phyloP scores from a whole-genome alignment of 2,888 invertebrate genomes.

The Nomada fucata region DNA sequence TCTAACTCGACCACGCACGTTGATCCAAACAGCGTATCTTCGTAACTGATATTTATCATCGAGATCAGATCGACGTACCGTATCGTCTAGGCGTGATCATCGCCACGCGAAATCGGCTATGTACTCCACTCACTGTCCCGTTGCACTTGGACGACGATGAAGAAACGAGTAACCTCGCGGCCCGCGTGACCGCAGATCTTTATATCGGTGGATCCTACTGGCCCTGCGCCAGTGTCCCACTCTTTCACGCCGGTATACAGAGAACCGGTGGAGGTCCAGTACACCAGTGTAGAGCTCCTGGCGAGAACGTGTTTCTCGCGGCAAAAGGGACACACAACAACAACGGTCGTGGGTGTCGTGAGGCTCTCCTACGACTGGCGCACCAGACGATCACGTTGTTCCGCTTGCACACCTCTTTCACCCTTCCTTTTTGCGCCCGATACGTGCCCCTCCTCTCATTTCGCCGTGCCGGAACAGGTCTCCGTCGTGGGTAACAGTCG shows the following conservation, averaged over 20 bases:
- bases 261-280: conserved; percentile 30
- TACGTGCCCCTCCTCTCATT: conserved; percentile 26
- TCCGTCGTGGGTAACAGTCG: background rate
- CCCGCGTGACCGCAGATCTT: conserved; percentile 66
- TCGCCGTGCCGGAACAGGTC: conserved; percentile 8
- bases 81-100: conserved; percentile 9
- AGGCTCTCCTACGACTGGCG: conserved; percentile 64
- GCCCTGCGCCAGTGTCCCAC: conserved; percentile 72
- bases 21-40: background rate
- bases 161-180: conserved; percentile 66
- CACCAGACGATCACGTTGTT: conserved; percentile 56
- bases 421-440: conserved; percentile 60
- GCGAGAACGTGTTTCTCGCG: conserved; percentile 21
- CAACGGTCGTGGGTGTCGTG: conserved; percentile 63
- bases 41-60: conserved; percentile 13
- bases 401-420: conserved; percentile 57
- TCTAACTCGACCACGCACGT: conserved; percentile 25
- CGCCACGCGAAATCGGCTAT: conserved; percentile 32
- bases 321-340: conserved; percentile 28
- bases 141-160: conserved; percentile 77
- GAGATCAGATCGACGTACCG: conserved; percentile 8
- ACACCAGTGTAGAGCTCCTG: background rate
- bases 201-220: conserved; percentile 71
- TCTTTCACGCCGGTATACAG: conserved; percentile 41
- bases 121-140: conserved; percentile 61